Conservation (phyloP, 2,797 vertebrate genomes). For the Melanotaenia boesemani region DNA sequence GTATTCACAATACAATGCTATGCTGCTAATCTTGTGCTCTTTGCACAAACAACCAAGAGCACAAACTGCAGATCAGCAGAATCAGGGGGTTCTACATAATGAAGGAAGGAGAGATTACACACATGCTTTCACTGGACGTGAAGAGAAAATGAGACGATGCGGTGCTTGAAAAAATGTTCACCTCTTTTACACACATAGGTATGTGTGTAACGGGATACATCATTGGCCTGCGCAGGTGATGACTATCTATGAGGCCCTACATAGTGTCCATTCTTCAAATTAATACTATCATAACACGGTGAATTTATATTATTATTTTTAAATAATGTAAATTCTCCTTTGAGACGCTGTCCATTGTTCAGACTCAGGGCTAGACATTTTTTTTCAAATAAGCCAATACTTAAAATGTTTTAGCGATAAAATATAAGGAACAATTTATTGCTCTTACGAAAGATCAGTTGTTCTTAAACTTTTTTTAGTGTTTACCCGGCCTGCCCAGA, state of each 20-base stretch:
- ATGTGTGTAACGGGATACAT: background rate
- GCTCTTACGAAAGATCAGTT: background rate
- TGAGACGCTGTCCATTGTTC: background rate
- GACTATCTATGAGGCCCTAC: no score
- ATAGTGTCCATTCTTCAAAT: no score
- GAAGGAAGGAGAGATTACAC: background rate
- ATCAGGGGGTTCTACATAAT: background rate
- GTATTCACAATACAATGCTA: constrained; percentile 43
- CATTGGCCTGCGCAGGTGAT: background rate
- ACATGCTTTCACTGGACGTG: background rate
- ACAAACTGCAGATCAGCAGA: background rate
- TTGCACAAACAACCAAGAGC: constrained; percentile 23
- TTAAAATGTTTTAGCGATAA: background rate
- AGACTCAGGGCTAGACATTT: background rate
- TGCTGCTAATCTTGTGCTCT: constrained; percentile 12
- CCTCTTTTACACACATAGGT: background rate
- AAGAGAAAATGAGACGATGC: background rate
- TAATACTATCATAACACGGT: no score
- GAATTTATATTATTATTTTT: no score
- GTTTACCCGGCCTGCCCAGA: no score
- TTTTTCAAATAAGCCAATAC: background rate
- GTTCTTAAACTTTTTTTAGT: background rate
- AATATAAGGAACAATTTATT: background rate
- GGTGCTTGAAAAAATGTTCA: background rate
- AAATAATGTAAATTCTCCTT: background rate